Evolutionary conservation across 2,888 invertebrate species (phyloP), one percentile per base, ranked within the genome.

Genomic region (Luffia ferchaultella): DNA sequence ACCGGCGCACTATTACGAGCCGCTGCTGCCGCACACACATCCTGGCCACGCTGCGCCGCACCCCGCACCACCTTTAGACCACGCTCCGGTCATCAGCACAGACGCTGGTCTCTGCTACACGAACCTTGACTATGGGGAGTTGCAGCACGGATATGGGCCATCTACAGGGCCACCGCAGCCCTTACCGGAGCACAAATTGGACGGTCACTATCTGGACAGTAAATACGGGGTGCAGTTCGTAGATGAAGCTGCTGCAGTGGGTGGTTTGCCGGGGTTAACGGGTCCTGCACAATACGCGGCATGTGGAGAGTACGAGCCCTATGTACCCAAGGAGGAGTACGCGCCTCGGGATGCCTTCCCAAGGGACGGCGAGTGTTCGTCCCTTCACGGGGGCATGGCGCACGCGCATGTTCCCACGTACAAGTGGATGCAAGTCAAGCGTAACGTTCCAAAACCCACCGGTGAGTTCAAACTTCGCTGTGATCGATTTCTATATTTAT

Each of bases 341-440:
- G 73, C 71, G 40, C 83, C 76, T 42, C 64, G 76, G 61, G 85
- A 78, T 46, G 70, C 65, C 45, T 76, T 72, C 61, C 73, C 62
- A 17, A 64, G 66, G 55, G 76, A 64, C 59, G 76, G 60, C 49
- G 82, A 72, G 50, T 78, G 74, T 50, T 60, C 65, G 68, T 46
- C 55, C 64, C 58, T 68, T 72, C 76, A 76, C 53, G 57, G 70
- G 53, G 59, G 58, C 3, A 70, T 83, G 61, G 20, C 70, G 68
- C 89, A 88, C 58, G 79, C 88, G 15, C 83, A 88, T 47, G 89
- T 95, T 54, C 96, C 96, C 18, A 96, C 97, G 0, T 98, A 97
- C 79, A 97, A 98, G 76, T 98, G 98, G 98, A 98, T 98, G 98
- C 97, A 97, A 85, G 94, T 98, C 64, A 98, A 98, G 82, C 87